These are phyloP conservation scores for Drosophila kanapiae DNA, from an alignment of 1,140 invertebrate species.

Conservation along the genomic window DNA sequence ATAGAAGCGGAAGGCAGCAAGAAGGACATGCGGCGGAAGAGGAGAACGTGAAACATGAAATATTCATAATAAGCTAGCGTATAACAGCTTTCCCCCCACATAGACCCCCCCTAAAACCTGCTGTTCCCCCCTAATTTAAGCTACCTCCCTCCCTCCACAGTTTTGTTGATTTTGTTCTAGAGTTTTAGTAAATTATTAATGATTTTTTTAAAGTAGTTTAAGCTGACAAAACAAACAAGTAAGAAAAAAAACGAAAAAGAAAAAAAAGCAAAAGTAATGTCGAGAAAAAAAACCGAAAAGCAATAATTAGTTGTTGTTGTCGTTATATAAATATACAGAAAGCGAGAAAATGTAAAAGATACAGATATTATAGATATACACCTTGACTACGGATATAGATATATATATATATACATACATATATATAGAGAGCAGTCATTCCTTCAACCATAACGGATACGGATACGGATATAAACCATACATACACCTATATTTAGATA, in stretches of 20 bases:
- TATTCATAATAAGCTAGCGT: slow-evolving; percentile 78
- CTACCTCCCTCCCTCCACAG: slow-evolving; percentile 46
- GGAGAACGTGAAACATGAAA: slow-evolving; percentile 59
- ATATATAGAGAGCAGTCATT: slow-evolving; percentile 69
- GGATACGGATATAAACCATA: slow-evolving; percentile 54
- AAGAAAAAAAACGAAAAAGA: slow-evolving; percentile 27
- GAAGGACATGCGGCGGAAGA: slow-evolving; percentile 20
- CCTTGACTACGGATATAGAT: slow-evolving; percentile 47
- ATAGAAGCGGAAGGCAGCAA: slow-evolving; percentile 47
- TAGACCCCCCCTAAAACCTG: slow-evolving; percentile 13
- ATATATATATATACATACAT: not conserved
- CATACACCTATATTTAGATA: slow-evolving; percentile 52
- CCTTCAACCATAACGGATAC: slow-evolving; percentile 67
- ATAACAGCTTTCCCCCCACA: slow-evolving; percentile 38
- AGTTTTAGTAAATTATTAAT: slow-evolving; percentile 81
- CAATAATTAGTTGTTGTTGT: slow-evolving; percentile 83
- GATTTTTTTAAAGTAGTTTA: slow-evolving; percentile 68
- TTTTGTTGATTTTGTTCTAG: slow-evolving; percentile 82
- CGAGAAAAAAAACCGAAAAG: slow-evolving; percentile 81
- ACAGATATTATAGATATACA: slow-evolving; percentile 68
- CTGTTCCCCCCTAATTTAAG: slow-evolving; percentile 62
- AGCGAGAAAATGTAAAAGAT: slow-evolving; percentile 43
- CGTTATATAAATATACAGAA: slow-evolving; percentile 76
- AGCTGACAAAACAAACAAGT: slow-evolving; percentile 41
- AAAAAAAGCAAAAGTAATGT: slow-evolving; percentile 48